Evolutionary conservation across 2,797 vertebrate genomes (phyloP).

Genomic region (Takifugu rubripes): DNA sequence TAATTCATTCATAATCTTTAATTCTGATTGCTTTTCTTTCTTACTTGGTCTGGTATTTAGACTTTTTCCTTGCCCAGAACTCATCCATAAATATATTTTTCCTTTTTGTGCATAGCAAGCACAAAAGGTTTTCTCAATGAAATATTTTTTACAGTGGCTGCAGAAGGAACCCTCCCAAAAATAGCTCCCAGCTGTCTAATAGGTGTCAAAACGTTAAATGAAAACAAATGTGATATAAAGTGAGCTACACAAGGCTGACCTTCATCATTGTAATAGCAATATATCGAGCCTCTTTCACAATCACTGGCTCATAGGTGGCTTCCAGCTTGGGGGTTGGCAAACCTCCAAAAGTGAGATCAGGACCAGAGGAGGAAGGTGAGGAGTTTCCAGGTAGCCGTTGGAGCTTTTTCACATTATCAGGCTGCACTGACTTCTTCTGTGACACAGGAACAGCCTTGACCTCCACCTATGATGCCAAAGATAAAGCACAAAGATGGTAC

Average conservation of each 20-base stretch:
- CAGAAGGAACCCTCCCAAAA: neutral
- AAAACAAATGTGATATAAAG: slow-evolving; percentile 4
- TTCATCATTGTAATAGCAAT: slow-evolving; percentile 99
- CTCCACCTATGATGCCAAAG: slow-evolving; percentile 82
- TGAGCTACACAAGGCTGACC: slow-evolving; percentile 69
- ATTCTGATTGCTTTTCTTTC: no score
- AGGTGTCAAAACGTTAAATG: neutral
- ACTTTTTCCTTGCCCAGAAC: no score
- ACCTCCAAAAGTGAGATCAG: slow-evolving; percentile 93
- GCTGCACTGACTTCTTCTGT: slow-evolving; percentile 95
- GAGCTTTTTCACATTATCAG: slow-evolving; percentile 87
- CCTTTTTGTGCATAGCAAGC: no score
- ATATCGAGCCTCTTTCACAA: slow-evolving; percentile 97
- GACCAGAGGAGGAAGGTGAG: slow-evolving; percentile 71
- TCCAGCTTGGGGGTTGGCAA: slow-evolving; percentile 93
- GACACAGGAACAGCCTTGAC: slow-evolving; percentile 98
- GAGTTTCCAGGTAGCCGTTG: slow-evolving; percentile 89
- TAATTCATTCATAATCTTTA: no score
- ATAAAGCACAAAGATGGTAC: neutral
- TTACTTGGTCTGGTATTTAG: no score
- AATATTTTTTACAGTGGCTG: neutral
- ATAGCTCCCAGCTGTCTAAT: slow-evolving; percentile 10
- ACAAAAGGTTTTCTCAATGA: no score
- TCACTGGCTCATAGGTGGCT: slow-evolving; percentile 97
- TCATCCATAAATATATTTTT: no score